These are phyloP conservation scores for Furcula furcula DNA, from an alignment of 2,888 invertebrate genomes.

Conservation along the genomic window DNA sequence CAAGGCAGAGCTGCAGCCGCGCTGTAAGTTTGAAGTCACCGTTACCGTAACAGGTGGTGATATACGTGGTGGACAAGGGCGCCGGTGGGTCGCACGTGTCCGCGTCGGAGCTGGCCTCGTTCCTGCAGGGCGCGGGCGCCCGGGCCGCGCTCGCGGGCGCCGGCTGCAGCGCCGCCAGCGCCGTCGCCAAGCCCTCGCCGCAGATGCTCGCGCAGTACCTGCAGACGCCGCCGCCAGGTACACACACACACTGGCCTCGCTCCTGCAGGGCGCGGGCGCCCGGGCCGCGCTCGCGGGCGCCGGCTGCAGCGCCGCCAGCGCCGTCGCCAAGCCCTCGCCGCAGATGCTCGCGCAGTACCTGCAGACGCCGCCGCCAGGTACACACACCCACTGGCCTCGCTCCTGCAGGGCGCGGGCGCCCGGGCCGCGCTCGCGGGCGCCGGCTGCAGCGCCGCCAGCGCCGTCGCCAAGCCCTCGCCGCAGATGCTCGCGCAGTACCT, in stretches of 20 bases:
- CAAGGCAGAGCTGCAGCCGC: no score
- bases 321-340: conserved; percentile 88
- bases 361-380: conserved; percentile 90
- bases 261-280: neutral
- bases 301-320: conserved; percentile 85
- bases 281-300: conserved; percentile 78
- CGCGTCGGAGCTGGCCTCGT: conserved; percentile 86
- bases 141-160: conserved; percentile 88
- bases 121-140: conserved; percentile 86
- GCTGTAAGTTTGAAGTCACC: no score
- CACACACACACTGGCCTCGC: neutral
- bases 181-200: conserved; percentile 89
- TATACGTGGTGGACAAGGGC: conserved; percentile 68
- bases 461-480: no score
- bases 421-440: no score
- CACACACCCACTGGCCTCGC: neutral
- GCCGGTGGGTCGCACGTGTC: conserved; percentile 86
- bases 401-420: neutral
- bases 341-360: conserved; percentile 92
- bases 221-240: conserved; percentile 92
- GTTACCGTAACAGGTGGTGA: conserved; percentile 69
- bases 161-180: conserved; percentile 86
- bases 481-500: no score
- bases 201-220: conserved; percentile 93
- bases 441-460: no score